Evolutionary conservation across 2,113 vertebrate genomes (phyloP).

Genomic region (Solenodon paradoxus): DNA sequence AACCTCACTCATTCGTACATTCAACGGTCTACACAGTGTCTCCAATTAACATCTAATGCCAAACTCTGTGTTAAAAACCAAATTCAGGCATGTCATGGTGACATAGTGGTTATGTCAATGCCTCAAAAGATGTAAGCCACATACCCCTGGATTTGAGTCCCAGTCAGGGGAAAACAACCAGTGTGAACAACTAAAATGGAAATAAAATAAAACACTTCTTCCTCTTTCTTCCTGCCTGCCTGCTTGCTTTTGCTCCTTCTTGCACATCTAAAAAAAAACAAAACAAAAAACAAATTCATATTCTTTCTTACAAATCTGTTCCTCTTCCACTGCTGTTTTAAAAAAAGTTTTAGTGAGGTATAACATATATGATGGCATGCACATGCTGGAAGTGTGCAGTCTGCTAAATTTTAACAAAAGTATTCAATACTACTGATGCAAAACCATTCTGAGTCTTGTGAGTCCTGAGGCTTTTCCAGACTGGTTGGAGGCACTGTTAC

Average conservation of each 20-base stretch:
- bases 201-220: too few species aligned
- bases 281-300: too few species aligned
- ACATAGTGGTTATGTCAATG: too few species aligned
- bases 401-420: background rate
- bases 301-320: background rate
- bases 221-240: too few species aligned
- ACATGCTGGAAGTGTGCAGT: background rate
- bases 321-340: background rate
- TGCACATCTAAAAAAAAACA: too few species aligned
- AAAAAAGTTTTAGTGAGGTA: background rate
- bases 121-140: too few species aligned
- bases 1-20: background rate
- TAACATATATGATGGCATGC: background rate
- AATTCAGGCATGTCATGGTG: too few species aligned
- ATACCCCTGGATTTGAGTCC: too few species aligned
- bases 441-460: background rate
- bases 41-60: background rate
- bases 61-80: background rate
- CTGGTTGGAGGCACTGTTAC: background rate
- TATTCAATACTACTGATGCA: background rate
- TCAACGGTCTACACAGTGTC: background rate
- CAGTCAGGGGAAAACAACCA: too few species aligned
- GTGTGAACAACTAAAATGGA: too few species aligned
- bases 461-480: background rate
- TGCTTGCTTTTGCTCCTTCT: too few species aligned